Evolutionary conservation across 2,113 vertebrate species (phyloP).

Genomic region (Seriola aureovittata): DNA sequence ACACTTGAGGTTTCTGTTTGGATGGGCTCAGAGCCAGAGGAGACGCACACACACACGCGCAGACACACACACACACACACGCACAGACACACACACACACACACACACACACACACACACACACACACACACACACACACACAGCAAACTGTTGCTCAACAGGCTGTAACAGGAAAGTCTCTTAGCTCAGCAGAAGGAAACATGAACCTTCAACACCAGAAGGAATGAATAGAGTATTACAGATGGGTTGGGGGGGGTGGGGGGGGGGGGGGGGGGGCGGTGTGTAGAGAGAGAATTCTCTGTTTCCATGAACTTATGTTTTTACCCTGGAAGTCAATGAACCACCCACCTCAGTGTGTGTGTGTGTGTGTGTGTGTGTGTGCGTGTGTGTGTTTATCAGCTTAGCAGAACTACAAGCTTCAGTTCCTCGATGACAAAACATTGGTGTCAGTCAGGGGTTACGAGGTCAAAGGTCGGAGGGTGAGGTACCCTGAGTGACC

Average conservation of each 20-base stretch:
- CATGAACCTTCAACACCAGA: slow-evolving; percentile 19
- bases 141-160: slow-evolving; percentile 45
- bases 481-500: neutral
- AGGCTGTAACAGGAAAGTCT: slow-evolving; percentile 38
- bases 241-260: neutral
- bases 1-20: slow-evolving; percentile 45
- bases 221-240: slow-evolving; percentile 16
- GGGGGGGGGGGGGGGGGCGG: too few relatives aligned
- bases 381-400: slow-evolving; percentile 10
- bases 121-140: slow-evolving; percentile 7
- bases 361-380: slow-evolving; percentile 7
- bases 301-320: slow-evolving; percentile 2
- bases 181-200: slow-evolving; percentile 39
- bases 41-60: slow-evolving; percentile 28
- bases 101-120: neutral
- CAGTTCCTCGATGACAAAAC: slow-evolving; percentile 48
- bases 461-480: slow-evolving; percentile 30
- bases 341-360: neutral
- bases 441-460: neutral
- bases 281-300: neutral
- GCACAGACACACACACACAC: too few relatives aligned
- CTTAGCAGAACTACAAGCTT: neutral
- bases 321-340: slow-evolving; percentile 16
- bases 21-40: slow-evolving; percentile 36
- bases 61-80: too few relatives aligned